Evolutionary conservation across 2,113 vertebrate species (phyloP), one percentile per base, ranked within the genome.

Genomic region (Oryzias woworae): DNA sequence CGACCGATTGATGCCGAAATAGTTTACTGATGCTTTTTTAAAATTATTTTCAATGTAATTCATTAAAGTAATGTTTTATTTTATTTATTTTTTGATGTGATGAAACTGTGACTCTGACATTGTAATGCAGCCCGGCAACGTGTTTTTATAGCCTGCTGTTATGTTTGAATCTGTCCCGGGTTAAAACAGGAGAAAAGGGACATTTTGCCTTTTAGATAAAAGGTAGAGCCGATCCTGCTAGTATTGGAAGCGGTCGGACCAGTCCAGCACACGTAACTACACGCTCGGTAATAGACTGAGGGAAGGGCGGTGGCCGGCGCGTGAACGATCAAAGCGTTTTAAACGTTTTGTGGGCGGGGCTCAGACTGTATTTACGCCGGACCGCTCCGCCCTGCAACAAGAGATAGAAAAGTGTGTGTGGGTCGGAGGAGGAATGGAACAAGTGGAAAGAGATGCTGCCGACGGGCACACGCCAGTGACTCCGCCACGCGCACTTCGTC

Each of bases 381-480:
- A 53, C 68, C 59, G 82, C 79, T 77, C 85, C 84, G 87, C 88
- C 90, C 77, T 82, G 50, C 66, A 28, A 53, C 71, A 36, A 49
- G 51, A 59, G 69, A 76, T 83, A 88, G 79, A 88, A 88, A 89
- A 88, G 71, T 71, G 84, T 71, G 65, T 41, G 73, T 28, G 77
- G 83, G 75, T 78, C 84, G 75, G 78, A 69, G 75, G 77, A 69
- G 66, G 76, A 72, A 85, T 83, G 86, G 87, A 83, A 88, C 85
- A 84, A 88, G 86, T 84, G 86, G 76, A 83, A 66, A 78, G 85
- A 76, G 84, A 90, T 87, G 87, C 61, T 84, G 77, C 84, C 82
- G 75, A 77, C 74, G 36, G 72, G 58, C 76, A 45, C 73, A 15
- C 64, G 41, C 48, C 51, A 24, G 56, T 58, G 53, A 56, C 61